phyloP scores from a whole-genome alignment of 2,888 invertebrate species.

The Pollenia labialis region DNA sequence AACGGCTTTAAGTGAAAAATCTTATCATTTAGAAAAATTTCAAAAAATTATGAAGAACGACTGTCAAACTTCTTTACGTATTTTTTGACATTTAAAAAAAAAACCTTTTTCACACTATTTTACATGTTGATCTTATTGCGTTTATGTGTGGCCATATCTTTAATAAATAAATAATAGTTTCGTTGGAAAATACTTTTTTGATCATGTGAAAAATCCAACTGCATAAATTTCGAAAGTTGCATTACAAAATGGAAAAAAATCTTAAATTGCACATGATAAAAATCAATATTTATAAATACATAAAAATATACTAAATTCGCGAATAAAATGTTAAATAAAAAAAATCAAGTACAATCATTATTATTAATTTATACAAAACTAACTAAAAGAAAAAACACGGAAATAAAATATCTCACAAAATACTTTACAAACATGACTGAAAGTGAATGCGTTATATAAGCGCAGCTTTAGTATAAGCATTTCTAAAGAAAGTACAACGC shows the following conservation, averaged over 20 bases:
- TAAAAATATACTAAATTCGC: slow-evolving; percentile 20
- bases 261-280: slow-evolving; percentile 8
- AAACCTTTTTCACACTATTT: no score
- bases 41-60: no score
- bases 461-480: no score
- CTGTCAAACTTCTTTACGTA: no score
- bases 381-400: neutral
- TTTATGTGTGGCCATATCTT: neutral
- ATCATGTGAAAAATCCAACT: neutral
- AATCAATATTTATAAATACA: slow-evolving; percentile 22
- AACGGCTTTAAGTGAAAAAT: no score
- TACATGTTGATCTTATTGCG: no score
- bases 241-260: neutral
- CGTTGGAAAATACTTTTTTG: neutral
- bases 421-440: neutral
- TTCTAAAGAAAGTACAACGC: no score
- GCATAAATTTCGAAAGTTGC: neutral
- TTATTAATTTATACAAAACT: neutral
- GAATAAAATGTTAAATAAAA: slow-evolving; percentile 6
- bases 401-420: neutral
- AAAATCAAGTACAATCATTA: neutral
- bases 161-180: neutral
- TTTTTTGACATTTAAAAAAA: no score
- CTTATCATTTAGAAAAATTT: no score
- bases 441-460: no score